Evolutionary conservation across 2,888 invertebrate species (phyloP), one percentile per base, ranked within the genome.

Genomic region (Ochropleura plecta): DNA sequence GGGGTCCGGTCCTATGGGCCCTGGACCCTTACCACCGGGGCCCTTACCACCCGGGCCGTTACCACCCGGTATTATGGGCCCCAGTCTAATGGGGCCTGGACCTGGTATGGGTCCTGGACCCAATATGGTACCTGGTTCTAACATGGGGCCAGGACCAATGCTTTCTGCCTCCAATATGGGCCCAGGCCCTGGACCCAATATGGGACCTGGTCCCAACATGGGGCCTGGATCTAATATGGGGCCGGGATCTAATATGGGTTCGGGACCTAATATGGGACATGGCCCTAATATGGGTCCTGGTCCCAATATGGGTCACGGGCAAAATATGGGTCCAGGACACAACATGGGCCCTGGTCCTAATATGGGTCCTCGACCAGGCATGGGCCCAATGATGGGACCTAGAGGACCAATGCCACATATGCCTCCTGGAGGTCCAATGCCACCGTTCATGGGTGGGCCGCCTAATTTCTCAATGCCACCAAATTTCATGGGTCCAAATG

Each of bases 381-480:
- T 89, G 85, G 87, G 92, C 44, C 90, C 91, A n/a, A 90, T 90
- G 79, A 92, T 92, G 90, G 92, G 91, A 16, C 91, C 91, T 20
- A 83, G 79, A 70, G 86, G 86, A 5, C 89, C 88, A 3, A 88
- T 87, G 86, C 81, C 87, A 5, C 86, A 83, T 66, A 86, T 86
- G 84, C 88, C 87, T 20, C 92, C 91, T 48, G 92, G 92, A 72
- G 91, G 90, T 44, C 88, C 88, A 48, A 92, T 93, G 92, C 93
- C 93, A 7, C 93, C 93, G 18, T 91, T 90, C 78, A 93, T 95
- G 92, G 93, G 93, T 62, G 94, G 94, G 1, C 95, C 95, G 2
- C 94, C 94, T 5, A 95, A 95, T 82, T 95, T 92, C 64, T 91
- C 91, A 5, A 94, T 95, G 94, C 95, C 95, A 4, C 95, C 95